These are phyloP conservation scores for Mormoops blainvillei DNA, from an alignment of 2,113 vertebrate genomes.

Conservation along the genomic window DNA sequence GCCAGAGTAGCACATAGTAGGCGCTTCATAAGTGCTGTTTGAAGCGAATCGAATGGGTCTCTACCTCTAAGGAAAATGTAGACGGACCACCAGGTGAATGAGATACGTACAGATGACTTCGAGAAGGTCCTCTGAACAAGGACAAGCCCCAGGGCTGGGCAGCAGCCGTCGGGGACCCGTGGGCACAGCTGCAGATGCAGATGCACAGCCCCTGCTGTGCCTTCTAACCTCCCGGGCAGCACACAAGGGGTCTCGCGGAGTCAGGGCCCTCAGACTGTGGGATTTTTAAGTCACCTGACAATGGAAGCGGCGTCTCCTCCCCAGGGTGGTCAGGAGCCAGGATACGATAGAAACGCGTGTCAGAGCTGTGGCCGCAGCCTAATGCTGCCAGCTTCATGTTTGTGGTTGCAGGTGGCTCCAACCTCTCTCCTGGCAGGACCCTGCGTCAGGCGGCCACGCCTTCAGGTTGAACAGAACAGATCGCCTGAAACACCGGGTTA, in stretches of 20 bases:
- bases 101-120: neutral
- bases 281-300: neutral
- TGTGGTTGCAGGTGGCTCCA: neutral
- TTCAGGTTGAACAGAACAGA: neutral
- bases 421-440: neutral
- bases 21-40: neutral
- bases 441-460: neutral
- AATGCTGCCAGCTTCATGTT: neutral
- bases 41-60: neutral
- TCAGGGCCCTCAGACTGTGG: neutral
- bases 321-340: neutral
- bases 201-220: neutral
- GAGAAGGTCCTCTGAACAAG: neutral
- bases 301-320: neutral
- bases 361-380: neutral
- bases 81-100: too few relatives aligned
- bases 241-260: neutral
- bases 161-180: neutral
- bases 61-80: neutral
- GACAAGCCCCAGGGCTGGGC: neutral
- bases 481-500: neutral
- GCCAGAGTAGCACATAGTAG: neutral
- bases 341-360: neutral
- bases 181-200: neutral
- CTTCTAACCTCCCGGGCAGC: neutral